These are phyloP conservation scores for Cyanocitta stelleri DNA, from an alignment of 2,113 vertebrate genomes.

Conservation along the genomic window DNA sequence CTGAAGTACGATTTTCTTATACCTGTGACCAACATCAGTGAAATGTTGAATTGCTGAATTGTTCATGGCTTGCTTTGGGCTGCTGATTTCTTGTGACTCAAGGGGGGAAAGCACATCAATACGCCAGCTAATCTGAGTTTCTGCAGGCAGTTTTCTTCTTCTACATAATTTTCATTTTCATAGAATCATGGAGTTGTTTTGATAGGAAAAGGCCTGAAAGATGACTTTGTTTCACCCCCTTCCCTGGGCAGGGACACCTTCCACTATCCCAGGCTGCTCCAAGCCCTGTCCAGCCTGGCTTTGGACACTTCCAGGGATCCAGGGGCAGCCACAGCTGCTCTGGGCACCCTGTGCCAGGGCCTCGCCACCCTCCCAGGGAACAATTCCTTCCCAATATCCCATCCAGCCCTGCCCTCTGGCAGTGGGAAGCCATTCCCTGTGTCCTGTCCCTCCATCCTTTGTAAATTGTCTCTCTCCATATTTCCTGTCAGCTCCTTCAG, in stretches of 20 bases:
- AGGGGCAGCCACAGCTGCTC: not conserved
- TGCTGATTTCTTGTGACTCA: not conserved
- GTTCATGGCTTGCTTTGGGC: not conserved
- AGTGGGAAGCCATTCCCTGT: not conserved
- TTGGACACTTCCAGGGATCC: not conserved
- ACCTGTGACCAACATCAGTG: not conserved
- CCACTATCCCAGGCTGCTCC: accelerated
- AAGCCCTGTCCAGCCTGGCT: accelerated
- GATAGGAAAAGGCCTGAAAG: not conserved
- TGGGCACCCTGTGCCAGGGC: not conserved
- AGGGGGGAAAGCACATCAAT: not conserved
- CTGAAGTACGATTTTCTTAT: not conserved
- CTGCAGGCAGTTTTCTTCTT: not conserved
- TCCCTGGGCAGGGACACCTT: not conserved
- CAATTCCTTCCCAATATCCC: not conserved
- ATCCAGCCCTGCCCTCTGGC: accelerated
- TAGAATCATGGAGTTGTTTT: not conserved
- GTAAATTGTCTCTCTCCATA: not conserved
- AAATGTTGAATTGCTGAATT: not conserved
- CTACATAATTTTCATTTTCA: not conserved
- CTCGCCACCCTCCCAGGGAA: accelerated
- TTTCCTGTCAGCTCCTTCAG: not conserved
- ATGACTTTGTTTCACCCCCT: too few species aligned
- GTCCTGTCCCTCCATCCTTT: accelerated
- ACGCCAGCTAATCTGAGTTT: not conserved